phyloP scores from a whole-genome alignment of 1,140 invertebrate species.

The Portunus trituberculatus region DNA sequence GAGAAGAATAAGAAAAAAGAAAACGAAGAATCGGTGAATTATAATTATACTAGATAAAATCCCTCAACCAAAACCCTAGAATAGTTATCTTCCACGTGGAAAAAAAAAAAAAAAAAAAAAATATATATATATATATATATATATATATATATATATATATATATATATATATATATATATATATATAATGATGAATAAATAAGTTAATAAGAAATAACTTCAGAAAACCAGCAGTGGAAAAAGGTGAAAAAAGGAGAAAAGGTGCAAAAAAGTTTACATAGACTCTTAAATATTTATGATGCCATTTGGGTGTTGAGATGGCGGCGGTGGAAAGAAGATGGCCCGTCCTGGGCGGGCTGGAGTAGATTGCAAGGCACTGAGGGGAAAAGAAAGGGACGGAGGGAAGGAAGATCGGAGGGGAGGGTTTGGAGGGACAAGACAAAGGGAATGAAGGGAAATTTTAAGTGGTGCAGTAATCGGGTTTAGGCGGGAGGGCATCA shows the following conservation, averaged over 20 bases:
- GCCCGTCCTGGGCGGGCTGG: neutral
- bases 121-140: too few relatives aligned
- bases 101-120: too few relatives aligned
- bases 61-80: too few relatives aligned
- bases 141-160: too few relatives aligned
- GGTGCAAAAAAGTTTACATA: neutral
- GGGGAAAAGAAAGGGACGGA: neutral
- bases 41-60: too few relatives aligned
- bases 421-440: neutral
- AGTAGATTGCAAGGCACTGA: neutral
- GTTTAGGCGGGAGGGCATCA: neutral
- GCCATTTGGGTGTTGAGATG: neutral
- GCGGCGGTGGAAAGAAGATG: neutral
- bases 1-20: too few relatives aligned
- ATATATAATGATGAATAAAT: too few relatives aligned
- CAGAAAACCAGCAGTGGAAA: neutral
- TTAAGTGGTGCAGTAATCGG: neutral
- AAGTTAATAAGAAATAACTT: too few relatives aligned
- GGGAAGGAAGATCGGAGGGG: neutral
- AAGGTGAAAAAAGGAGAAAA: neutral
- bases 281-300: slow-evolving; percentile 6
- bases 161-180: too few relatives aligned
- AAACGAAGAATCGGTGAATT: too few relatives aligned
- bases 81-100: too few relatives aligned
- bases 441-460: neutral